Percentiles rank a stretch among this genome's conserved stretches.
Evolutionary conservation across 2,113 vertebrate species (phyloP).

Genomic region (Pedetes capensis): DNA sequence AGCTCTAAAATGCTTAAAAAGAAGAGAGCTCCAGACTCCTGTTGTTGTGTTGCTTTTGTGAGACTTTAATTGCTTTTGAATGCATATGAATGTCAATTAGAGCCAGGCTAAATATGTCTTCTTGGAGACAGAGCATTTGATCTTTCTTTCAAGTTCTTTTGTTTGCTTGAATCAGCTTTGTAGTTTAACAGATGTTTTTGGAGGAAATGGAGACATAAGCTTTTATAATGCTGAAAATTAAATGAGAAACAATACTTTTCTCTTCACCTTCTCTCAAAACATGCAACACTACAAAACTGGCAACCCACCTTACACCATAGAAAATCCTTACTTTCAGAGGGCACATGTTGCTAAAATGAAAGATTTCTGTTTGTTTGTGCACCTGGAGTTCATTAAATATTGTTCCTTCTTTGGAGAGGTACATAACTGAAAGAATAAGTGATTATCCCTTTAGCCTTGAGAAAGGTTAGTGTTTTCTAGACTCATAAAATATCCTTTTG

Average conservation of each 20-base stretch:
- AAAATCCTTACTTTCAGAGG: constrained; percentile 19
- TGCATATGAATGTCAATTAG: constrained; percentile 73
- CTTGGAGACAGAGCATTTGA: constrained; percentile 74
- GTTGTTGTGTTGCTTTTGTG: constrained; percentile 66
- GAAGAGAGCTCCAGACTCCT: constrained; percentile 55
- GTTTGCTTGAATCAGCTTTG: constrained; percentile 76
- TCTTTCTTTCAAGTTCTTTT: constrained; percentile 77
- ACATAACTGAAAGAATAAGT: constrained; percentile 65
- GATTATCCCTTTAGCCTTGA: constrained; percentile 63
- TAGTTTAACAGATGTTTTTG: constrained; percentile 78
- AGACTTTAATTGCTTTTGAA: constrained; percentile 77
- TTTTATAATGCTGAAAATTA: constrained; percentile 73
- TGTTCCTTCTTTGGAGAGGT: constrained; percentile 59
- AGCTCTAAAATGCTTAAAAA: constrained; percentile 60
- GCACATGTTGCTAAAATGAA: constrained; percentile 51
- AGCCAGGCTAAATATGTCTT: constrained; percentile 76
- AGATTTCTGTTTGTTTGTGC: constrained; percentile 39
- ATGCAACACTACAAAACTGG: constrained; percentile 35
- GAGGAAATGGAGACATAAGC: constrained; percentile 75
- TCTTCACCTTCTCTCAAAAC: constrained; percentile 45
- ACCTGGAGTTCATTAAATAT: constrained; percentile 54
- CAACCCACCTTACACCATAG: constrained; percentile 20
- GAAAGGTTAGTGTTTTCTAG: constrained; percentile 61
- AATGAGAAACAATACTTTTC: constrained; percentile 63
- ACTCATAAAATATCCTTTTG: constrained; percentile 65